Evolutionary conservation across 2,888 invertebrate genomes (phyloP), one percentile per base, ranked within the genome.

Genomic region (Harpalus rufipes): DNA sequence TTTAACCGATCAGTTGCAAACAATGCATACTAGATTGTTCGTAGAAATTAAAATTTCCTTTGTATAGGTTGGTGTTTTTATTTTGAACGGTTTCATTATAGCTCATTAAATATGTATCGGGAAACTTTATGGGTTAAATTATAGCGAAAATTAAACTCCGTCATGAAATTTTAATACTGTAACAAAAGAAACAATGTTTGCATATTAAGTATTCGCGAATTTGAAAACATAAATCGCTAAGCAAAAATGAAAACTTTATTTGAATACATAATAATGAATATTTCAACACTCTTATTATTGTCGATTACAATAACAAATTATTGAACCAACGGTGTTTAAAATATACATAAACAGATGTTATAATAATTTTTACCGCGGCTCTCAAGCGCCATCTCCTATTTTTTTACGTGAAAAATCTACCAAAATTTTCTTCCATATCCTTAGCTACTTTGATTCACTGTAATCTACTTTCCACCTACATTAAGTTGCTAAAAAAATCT

Each of bases 41-140:
- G n/a, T 39, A n/a, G 14, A 68, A 41, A 68, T 39, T 68, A 25
- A 68, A 68, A 68, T 63, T 68, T 68, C 39, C 32, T 65, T 68
- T 68, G 68, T 21, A 16, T 14, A 5, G 14, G 8, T 16, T 51
- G 44, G 12, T 4, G 12, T 32, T 8, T 51, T 51, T 51, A 51
- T 51, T 51, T 51, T 12, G 44, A 51, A 51, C 8, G 8, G 44
- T 51, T 51, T 51, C 44, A 51, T 51, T 51, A 51, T 51, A 10
- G 14, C 59, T 59, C 59, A 14, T 59, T 59, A 59, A 59, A 59
- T 59, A 59, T 16, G 59, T 51, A 51, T 51, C 44, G 4, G 44
- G 44, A 51, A 51, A 51, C 44, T 51, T 44, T 51, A 51, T 51
- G 4, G 44, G 8, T 51, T 51, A 51, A 51, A 51, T 51, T 51